These are phyloP conservation scores for Holacanthella duospinosa DNA, from an alignment of 2,888 invertebrate species.

Conservation along the genomic window DNA sequence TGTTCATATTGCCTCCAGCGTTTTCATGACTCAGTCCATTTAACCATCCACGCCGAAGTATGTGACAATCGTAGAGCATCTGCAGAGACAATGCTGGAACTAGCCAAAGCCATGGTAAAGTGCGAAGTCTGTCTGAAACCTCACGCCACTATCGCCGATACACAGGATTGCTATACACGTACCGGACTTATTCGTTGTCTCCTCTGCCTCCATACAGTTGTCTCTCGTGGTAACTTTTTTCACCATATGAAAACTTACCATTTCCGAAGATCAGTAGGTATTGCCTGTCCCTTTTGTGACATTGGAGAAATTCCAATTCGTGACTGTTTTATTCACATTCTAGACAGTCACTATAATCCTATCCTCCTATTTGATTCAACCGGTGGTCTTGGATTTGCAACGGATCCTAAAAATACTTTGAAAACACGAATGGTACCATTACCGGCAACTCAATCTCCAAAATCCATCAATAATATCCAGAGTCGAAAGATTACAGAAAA, in stretches of 20 bases:
- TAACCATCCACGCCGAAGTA: constrained; percentile 12
- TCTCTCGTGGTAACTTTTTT: constrained; percentile 17
- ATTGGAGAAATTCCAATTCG: constrained; percentile 11
- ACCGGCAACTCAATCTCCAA: no score
- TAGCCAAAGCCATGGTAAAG: constrained; percentile 15
- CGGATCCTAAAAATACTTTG: no score
- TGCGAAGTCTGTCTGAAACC: constrained; percentile 19
- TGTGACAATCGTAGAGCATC: constrained; percentile 9
- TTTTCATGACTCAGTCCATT: constrained; percentile 11
- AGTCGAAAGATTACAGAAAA: no score
- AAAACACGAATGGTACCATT: no score
- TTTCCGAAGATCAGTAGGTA: constrained; percentile 9
- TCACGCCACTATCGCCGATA: constrained; percentile 17
- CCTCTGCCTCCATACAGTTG: constrained; percentile 18
- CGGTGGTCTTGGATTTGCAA: neutral
- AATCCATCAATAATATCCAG: no score
- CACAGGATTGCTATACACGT: constrained; percentile 16
- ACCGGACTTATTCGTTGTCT: constrained; percentile 21
- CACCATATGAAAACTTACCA: constrained; percentile 19
- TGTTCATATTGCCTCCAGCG: constrained; percentile 16
- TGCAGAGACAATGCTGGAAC: constrained; percentile 15
- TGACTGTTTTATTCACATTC: constrained; percentile 18
- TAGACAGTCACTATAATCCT: constrained; percentile 18
- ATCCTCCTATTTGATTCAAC: neutral
- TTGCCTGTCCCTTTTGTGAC: constrained; percentile 22